Conservation (phyloP, 2,888 invertebrate genomes). For the Eugnorisma glareosa region DNA sequence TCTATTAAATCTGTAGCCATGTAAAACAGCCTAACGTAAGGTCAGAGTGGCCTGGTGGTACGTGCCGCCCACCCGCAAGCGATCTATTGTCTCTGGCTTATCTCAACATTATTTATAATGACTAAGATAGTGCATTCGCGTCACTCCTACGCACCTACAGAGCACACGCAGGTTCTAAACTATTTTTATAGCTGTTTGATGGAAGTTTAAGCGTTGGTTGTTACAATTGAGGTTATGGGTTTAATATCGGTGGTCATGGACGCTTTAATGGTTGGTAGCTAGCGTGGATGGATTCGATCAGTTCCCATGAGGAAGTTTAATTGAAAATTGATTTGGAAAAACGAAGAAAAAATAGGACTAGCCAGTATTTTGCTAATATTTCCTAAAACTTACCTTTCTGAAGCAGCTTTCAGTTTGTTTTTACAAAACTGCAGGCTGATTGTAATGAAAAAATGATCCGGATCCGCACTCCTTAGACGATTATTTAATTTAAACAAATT, state of each 20-base stretch:
- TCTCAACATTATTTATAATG: slow-evolving; percentile 88
- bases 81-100: slow-evolving; percentile 86
- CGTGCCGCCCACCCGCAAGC: slow-evolving; percentile 76
- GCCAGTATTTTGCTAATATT: neutral
- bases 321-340: neutral
- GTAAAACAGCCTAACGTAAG: slow-evolving; percentile 35
- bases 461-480: neutral
- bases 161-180: slow-evolving; percentile 56
- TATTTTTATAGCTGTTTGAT: slow-evolving; percentile 73
- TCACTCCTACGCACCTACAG: slow-evolving; percentile 79
- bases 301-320: neutral
- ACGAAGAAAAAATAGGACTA: neutral
- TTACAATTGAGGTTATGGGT: slow-evolving; percentile 70
- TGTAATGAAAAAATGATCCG: neutral
- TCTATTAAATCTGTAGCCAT: neutral
- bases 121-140: slow-evolving; percentile 81
- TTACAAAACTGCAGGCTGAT: neutral
- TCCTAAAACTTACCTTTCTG: neutral
- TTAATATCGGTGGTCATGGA: slow-evolving; percentile 57
- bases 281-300: neutral
- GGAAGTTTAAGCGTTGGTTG: slow-evolving; percentile 66
- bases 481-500: neutral
- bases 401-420: neutral
- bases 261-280: slow-evolving; percentile 5
- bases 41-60: slow-evolving; percentile 68